phyloP scores from a whole-genome alignment of 2,113 vertebrate genomes.

The Formicarius rufipectus region DNA sequence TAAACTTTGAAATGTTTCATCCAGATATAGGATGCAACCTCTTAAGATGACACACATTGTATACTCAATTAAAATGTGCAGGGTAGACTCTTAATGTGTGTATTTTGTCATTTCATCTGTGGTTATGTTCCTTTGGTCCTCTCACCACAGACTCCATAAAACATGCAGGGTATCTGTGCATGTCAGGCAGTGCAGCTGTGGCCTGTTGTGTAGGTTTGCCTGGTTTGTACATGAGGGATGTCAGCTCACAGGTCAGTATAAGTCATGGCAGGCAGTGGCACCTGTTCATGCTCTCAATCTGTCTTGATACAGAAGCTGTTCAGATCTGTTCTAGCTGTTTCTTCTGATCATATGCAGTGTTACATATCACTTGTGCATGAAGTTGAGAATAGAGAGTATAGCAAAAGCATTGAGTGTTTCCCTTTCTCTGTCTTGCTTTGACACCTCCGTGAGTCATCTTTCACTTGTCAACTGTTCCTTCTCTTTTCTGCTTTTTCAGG shows the following conservation, averaged over 20 bases:
- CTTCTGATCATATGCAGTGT: background rate
- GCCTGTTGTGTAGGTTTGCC: background rate
- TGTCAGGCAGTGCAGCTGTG: background rate
- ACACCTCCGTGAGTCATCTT: background rate
- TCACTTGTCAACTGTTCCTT: background rate
- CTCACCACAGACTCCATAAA: background rate
- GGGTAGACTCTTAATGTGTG: background rate
- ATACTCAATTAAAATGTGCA: background rate
- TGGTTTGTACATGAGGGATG: background rate
- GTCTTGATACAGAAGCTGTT: background rate
- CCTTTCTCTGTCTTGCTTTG: background rate
- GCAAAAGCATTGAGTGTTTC: background rate
- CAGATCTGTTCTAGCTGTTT: background rate
- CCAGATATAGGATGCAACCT: background rate
- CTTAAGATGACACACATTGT: rapidly evolving
- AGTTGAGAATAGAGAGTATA: background rate
- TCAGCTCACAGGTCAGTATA: background rate
- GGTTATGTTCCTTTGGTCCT: background rate
- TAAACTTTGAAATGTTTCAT: background rate
- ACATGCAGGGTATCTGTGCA: background rate
- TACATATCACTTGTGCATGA: background rate
- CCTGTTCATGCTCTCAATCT: background rate
- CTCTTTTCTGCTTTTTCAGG: background rate
- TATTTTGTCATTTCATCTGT: background rate
- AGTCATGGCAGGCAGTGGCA: background rate